Conservation (phyloP, 2,888 invertebrate species). For the Patella pellucida region DNA sequence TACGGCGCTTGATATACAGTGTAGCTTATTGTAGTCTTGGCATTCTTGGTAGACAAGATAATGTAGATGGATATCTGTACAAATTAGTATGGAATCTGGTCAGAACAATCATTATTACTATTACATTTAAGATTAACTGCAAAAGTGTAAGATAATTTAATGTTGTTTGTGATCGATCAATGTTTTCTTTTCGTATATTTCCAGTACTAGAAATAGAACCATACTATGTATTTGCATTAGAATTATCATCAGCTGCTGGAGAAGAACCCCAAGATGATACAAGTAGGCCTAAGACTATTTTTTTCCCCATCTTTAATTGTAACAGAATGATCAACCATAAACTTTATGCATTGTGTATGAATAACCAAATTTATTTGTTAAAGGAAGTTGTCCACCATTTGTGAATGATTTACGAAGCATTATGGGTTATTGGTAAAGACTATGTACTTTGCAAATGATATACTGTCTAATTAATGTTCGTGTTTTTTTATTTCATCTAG, state of each 20-base stretch:
- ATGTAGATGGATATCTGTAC: no score
- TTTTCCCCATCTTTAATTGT: background rate
- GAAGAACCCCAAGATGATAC: conserved; percentile 45
- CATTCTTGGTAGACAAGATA: no score
- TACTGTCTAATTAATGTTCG: background rate
- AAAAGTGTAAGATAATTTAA: no score
- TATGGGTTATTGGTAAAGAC: background rate
- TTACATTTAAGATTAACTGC: no score
- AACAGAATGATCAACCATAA: background rate
- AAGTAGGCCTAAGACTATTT: conserved; percentile 16
- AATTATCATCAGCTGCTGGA: conserved; percentile 78
- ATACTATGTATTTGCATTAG: conserved; percentile 83
- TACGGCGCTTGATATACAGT: no score
- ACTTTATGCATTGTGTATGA: no score
- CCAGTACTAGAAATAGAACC: conserved; percentile 83
- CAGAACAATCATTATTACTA: no score
- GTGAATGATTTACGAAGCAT: background rate
- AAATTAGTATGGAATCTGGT: no score
- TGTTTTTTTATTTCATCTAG: conserved; percentile 42
- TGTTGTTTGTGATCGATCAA: conserved; percentile 38
- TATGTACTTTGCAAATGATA: background rate
- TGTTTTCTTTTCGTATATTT: conserved; percentile 26
- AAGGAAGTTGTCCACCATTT: no score
- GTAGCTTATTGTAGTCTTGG: no score
- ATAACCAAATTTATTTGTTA: no score